Evolutionary conservation across 2,797 vertebrate genomes (phyloP), one percentile per base, ranked within the genome.

Genomic region (Choloepus didactylus): DNA sequence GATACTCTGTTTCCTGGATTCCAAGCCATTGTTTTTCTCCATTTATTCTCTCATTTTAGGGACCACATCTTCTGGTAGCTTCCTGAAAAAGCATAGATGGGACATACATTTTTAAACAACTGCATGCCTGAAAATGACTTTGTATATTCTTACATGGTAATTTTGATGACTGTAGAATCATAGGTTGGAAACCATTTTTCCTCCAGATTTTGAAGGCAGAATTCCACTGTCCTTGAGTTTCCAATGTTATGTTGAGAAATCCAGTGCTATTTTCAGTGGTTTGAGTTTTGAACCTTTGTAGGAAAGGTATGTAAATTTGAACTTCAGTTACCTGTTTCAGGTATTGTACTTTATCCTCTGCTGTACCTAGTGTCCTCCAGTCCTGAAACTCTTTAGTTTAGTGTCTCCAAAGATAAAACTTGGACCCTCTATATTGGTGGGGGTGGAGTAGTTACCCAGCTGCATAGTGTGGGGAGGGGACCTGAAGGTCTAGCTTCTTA

Each of bases 11-110:
- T 96, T 79, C 64, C 82, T 94, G 79, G 44, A 86, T 87, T 89
- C 72, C 38, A 83, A 89, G 72, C 95, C 41, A 75, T 81, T 84
- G 66, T 66, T 56, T 38, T 77, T 14, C 41, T 59, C n/a, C 69
- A 44, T 80, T 92, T 88, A 56, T 23, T 75, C 5, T 96, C 25
- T 92, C 44, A 38, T 77, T 95, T 96, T 80, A 81, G 86, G 66
- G 12, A 84, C 10, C 44, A n/a, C 66, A 67, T 81, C 83, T 93
- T 94, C 56, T 18, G 49, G 35, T 60, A 84, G 46, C 77, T 96
- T 90, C 91, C 79, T 66, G 72, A 56, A 54, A 81, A 95, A 87
- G 16, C 27, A 54, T 25, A 56, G 83, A 67, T 4, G 60, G 5
- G 29, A 83, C 38, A 21, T 46, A 67, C 9, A 60, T 35, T 82